A percentile compares a stretch with the other conserved stretches of the same genome.
These are phyloP conservation scores for Emydocephalus ijimae DNA, from an alignment of 2,113 vertebrate genomes.

Conservation along the genomic window DNA sequence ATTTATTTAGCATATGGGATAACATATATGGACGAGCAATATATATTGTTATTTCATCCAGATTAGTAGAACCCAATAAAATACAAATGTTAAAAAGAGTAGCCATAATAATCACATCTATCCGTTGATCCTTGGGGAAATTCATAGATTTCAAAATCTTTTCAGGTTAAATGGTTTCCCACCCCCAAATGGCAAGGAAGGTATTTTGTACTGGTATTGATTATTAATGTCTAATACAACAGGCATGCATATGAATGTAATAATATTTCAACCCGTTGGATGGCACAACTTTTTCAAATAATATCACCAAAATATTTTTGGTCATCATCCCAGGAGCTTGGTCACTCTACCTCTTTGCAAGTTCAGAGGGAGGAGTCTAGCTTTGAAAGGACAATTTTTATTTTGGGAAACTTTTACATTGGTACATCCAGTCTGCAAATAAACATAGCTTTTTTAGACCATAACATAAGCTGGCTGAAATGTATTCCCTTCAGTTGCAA, in stretches of 20 bases:
- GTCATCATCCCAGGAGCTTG: not conserved
- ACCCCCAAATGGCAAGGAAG: constrained; percentile 76
- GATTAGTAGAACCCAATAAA: too few species aligned
- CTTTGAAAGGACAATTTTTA: not conserved
- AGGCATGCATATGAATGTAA: not conserved
- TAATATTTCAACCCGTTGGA: not conserved
- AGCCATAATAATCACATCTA: constrained; percentile 77
- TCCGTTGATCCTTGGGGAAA: constrained; percentile 81
- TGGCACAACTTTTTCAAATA: not conserved
- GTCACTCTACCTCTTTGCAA: not conserved
- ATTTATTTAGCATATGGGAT: too few species aligned
- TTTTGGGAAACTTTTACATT: not conserved
- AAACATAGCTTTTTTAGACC: not conserved
- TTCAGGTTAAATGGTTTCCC: constrained; percentile 90
- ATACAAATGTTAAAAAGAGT: too few species aligned
- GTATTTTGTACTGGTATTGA: constrained; percentile 59
- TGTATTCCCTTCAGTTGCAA: not conserved
- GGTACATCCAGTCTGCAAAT: not conserved
- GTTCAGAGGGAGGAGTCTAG: not conserved
- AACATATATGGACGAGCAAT: too few species aligned
- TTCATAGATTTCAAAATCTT: constrained; percentile 99
- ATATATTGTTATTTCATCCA: too few species aligned
- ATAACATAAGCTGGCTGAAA: not conserved
- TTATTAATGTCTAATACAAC: not conserved
- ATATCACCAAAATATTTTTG: not conserved